Base-by-base conservation (phyloP, 2,888 invertebrate genomes). In the Crioceris asparagi region DNA sequence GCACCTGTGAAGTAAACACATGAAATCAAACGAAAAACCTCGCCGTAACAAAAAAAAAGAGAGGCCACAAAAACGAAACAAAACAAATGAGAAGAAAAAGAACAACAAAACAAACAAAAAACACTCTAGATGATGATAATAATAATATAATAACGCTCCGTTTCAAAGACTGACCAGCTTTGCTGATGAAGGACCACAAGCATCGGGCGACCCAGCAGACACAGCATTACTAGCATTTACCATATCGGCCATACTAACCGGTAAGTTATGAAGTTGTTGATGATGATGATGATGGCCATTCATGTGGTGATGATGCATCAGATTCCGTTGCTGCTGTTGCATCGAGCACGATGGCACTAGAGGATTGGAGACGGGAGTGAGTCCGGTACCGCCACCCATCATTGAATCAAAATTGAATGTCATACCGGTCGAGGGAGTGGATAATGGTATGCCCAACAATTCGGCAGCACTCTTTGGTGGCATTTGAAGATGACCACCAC, bases 331-430 rank as follows among this genome's bases (percentile, higher is more conserved):
- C 59, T 81, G 81, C 62, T 86, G 84, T 47, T 78, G 78, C 43
- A 82, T 80, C 67, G 85, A 86, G 17, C 72, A 70, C 17, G 72
- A 70, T 15, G 79, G 79, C 51, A 77, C 68, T 36, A 80, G 57
- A 2, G 83, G 83, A 38, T 74, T 75, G 32, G 74, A 78, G 21
- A 88, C 84, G 0, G 92, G 92, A 5, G 92, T 92, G 32, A 93
- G 69, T 0, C 92, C 91, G 2, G 92, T 90, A 54, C 91, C 90
- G 34, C 90, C 90, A 53, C 88, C 90, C 84, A 92, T 88, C 42
- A 93, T 72, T 49, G 86, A 86, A 56, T 93, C 92, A 62, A 88
- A 91, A 65, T 88, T 90, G 66, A 91, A 87, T 51, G 79, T 80
- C 48, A 87, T 79, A 34, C 87, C 91, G 53, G 79, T 81, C 44